Evolutionary conservation across 2,797 vertebrate genomes (phyloP).

Genomic region (Varecia variegata): DNA sequence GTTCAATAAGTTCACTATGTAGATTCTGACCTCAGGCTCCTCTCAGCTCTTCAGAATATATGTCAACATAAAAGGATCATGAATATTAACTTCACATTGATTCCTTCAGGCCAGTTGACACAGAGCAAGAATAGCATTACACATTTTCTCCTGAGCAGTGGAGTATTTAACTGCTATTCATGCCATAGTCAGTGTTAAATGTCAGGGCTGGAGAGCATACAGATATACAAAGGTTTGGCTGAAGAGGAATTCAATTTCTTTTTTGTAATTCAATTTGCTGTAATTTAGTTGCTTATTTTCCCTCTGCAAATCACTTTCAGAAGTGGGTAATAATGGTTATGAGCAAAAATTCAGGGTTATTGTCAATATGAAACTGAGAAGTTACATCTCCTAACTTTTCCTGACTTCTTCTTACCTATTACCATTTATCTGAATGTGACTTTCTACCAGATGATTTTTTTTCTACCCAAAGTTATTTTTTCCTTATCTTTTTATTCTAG

Average conservation of each 20-base stretch:
- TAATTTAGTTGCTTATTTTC: neutral
- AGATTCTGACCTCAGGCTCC: neutral
- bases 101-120: conserved; percentile 17
- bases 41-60: neutral
- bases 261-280: neutral
- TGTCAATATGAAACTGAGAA: neutral
- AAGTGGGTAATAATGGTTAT: neutral
- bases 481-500: neutral
- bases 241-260: neutral
- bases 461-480: neutral
- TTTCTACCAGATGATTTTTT: neutral
- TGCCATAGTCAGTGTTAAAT: neutral
- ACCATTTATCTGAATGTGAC: neutral
- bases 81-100: conserved; percentile 46
- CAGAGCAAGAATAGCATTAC: neutral
- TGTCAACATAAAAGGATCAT: conserved; percentile 11
- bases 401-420: neutral
- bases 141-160: neutral
- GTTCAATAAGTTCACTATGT: conserved; percentile 5
- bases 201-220: neutral
- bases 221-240: neutral
- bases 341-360: neutral
- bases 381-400: neutral
- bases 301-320: neutral
- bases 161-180: neutral